Conservation (phyloP, 64 coral and sea anemone genomes). For the Montipora capricornis region DNA sequence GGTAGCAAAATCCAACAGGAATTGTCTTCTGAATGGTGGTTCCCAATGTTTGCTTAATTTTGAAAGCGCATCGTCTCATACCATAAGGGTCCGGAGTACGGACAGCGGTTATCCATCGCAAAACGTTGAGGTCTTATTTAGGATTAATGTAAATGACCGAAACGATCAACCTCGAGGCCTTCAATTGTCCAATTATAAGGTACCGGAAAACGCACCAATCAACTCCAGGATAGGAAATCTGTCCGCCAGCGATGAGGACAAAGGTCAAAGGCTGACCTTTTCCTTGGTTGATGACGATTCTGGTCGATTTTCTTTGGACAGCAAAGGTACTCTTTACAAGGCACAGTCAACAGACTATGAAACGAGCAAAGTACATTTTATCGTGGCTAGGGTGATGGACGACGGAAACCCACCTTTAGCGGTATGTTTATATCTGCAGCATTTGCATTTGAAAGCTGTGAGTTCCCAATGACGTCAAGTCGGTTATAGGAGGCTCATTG, state of each 20-base stretch:
- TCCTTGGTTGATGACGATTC: constrained; percentile 69
- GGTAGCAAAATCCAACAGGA: constrained; percentile 75
- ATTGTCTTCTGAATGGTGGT: constrained; percentile 77
- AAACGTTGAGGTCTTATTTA: constrained; percentile 42
- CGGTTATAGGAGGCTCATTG: too few relatives aligned
- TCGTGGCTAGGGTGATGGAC: constrained; percentile 64
- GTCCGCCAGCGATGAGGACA: constrained; percentile 71
- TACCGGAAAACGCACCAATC: constrained; percentile 63
- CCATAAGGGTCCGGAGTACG: constrained; percentile 66
- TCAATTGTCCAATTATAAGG: constrained; percentile 64
- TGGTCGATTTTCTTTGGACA: constrained; percentile 73
- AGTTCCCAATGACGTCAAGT: too few relatives aligned
- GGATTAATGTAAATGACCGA: constrained; percentile 56
- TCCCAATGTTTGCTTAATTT: constrained; percentile 79
- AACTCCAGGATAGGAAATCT: constrained; percentile 63
- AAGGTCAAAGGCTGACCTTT: constrained; percentile 71
- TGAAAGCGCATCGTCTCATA: constrained; percentile 63
- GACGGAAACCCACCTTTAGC: constrained; percentile 51
- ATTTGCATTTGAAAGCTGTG: too few relatives aligned
- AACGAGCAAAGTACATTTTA: constrained; percentile 65
- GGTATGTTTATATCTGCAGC: constrained; percentile 19
- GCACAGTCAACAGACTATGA: constrained; percentile 79
- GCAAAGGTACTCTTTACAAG: constrained; percentile 57
- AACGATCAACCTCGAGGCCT: constrained; percentile 78
- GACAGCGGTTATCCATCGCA: constrained; percentile 76